These are phyloP conservation scores for Mus minutoides DNA, from an alignment of 2,797 vertebrate species.

Conservation along the genomic window DNA sequence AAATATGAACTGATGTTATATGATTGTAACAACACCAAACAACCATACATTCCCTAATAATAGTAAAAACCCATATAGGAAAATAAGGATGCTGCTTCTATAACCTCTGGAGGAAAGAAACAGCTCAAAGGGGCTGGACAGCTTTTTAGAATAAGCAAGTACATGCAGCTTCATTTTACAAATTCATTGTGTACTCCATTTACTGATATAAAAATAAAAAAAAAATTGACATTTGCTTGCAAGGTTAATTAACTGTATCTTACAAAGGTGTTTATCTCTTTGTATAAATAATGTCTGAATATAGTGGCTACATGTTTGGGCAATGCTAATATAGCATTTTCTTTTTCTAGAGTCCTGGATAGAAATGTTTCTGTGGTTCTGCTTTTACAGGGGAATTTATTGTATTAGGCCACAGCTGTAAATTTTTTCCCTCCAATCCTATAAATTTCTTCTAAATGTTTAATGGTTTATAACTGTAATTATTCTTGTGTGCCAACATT, in stretches of 20 bases:
- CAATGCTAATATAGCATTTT: slow-evolving; percentile 76
- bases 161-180: neutral
- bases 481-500: slow-evolving; percentile 90
- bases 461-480: slow-evolving; percentile 91
- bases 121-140: neutral
- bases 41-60: neutral
- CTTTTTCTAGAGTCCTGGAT: slow-evolving; percentile 76
- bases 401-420: slow-evolving; percentile 85
- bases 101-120: slow-evolving; percentile 58
- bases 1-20: neutral
- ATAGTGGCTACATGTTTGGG: slow-evolving; percentile 67
- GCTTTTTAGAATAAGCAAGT: slow-evolving; percentile 31
- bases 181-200: slow-evolving; percentile 38
- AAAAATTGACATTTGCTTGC: slow-evolving; percentile 65
- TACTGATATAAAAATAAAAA: neutral
- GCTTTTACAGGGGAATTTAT: slow-evolving; percentile 85
- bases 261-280: slow-evolving; percentile 67
- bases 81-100: neutral
- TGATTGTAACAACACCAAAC: neutral
- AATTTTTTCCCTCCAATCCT: slow-evolving; percentile 86
- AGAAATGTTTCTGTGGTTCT: slow-evolving; percentile 82
- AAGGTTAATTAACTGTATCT: slow-evolving; percentile 74
- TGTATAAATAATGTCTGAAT: slow-evolving; percentile 60
- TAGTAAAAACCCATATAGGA: neutral
- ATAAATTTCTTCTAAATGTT: slow-evolving; percentile 90